phyloP scores from a whole-genome alignment of 1,140 invertebrate species.

The Oncopeltus fasciatus region DNA sequence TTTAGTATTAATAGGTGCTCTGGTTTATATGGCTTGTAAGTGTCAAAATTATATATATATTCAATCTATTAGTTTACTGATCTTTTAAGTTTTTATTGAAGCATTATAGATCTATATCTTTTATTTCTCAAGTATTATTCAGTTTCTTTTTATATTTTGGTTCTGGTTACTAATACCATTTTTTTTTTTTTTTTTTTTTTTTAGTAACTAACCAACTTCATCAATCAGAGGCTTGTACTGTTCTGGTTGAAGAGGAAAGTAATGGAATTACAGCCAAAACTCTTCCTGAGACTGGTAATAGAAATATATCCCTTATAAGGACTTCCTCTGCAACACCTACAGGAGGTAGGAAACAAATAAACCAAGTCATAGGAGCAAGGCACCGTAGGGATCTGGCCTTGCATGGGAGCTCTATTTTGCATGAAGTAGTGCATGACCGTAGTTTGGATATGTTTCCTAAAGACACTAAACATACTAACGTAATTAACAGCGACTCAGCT shows the following conservation, averaged over 20 bases:
- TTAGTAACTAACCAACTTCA: constrained; percentile 63
- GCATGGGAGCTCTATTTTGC: constrained; percentile 36
- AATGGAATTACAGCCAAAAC: constrained; percentile 35
- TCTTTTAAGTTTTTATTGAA: too few relatives aligned
- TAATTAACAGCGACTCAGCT: too few relatives aligned
- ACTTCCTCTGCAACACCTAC: constrained; percentile 31
- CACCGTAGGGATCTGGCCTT: constrained; percentile 46
- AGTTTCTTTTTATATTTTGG: background rate
- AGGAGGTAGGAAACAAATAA: constrained; percentile 42
- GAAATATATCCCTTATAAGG: constrained; percentile 18
- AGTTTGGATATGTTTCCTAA: background rate
- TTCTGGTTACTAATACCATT: background rate
- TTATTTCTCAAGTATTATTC: too few relatives aligned
- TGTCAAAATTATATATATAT: background rate
- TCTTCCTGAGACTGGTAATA: constrained; percentile 15
- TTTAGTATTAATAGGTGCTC: constrained; percentile 59
- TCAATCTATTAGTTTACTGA: background rate
- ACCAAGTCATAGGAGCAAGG: constrained; percentile 8
- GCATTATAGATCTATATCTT: too few relatives aligned
- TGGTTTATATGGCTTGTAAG: constrained; percentile 78
- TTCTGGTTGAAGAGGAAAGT: constrained; percentile 50
- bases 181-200: constrained; percentile 27
- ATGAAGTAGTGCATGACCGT: constrained; percentile 24
- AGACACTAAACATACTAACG: too few relatives aligned
- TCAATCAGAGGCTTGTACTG: constrained; percentile 68